Base-by-base conservation (phyloP, 2,113 vertebrate genomes). In the Crotalus viridis region DNA sequence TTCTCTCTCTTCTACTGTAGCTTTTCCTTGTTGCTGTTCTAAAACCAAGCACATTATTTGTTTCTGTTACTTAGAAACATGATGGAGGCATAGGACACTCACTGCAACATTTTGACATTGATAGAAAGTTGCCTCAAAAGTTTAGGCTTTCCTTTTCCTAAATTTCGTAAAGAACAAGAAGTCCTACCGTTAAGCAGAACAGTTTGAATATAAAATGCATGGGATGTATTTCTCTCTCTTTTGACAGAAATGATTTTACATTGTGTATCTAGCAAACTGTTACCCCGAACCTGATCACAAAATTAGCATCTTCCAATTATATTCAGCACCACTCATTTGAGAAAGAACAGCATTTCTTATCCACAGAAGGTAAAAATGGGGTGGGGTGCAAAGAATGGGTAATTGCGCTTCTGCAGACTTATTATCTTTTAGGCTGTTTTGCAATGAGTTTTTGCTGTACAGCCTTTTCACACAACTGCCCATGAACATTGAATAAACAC, bases 301-400 rank as follows among this genome's bases (percentile, higher is more conserved):
- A 57, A 85, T 33, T 21, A 89, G 61, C 51, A 54, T 13, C 87
- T 92, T 81, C 26, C 87, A 92, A 89, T 92, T 89, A 92, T 85
- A 21, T 57, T 56, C 87, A 89, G 39, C 2, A 28, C 26, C 5
- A 89, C 89, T 92, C 91, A 92, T 19, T 56, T 85, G 52, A 22
- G 26, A 56, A 56, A 24, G 64, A 89, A 85, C 87, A 81, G 24
- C 10, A 46, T 92, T 89, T 89, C 39, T 46, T 92, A 92, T 85
- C 55, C 22, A 22, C 57, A 54, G 61, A 85, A 33, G 54, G 7
- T 43, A 85, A 89, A 55, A 46, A 43, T 24, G 33, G 48, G 17
- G 2, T 8, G 17, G 17, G n/a, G 10, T 1, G 54, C 0, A 24
- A 88, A 55, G 39, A 33, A 85, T 22, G 51, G n/a, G 43, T n/a